phyloP scores from a whole-genome alignment of 2,113 vertebrate genomes.

The Strigops habroptila region DNA sequence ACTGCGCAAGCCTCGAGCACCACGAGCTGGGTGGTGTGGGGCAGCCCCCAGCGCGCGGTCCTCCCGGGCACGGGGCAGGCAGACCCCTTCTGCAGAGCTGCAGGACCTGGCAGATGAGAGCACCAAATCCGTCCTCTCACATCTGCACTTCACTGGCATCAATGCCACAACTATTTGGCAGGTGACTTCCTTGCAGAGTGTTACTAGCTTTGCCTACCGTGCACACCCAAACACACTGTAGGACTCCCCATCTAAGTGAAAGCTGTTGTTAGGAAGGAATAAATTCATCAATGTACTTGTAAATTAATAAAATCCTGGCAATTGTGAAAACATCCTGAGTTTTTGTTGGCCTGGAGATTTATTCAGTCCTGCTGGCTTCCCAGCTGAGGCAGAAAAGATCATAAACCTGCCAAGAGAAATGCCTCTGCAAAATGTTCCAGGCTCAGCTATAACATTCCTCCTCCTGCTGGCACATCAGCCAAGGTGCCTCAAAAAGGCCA shows the following conservation, averaged over 20 bases:
- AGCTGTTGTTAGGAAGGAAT: neutral
- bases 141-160: neutral
- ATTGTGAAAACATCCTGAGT: constrained; percentile 6
- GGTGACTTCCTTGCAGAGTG: neutral
- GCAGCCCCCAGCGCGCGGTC: neutral
- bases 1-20: neutral
- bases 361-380: constrained; percentile 33
- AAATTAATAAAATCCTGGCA: constrained; percentile 33
- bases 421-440: neutral
- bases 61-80: neutral
- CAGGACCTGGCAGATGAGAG: neutral
- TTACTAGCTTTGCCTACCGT: neutral
- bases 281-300: neutral
- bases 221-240: neutral
- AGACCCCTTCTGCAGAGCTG: neutral
- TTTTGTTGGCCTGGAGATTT: constrained; percentile 36
- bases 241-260: neutral
- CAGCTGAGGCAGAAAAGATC: constrained; percentile 37
- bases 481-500: neutral
- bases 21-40: neutral
- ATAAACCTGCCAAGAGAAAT: constrained; percentile 37
- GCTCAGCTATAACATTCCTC: neutral
- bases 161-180: neutral
- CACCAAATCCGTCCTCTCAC: neutral
- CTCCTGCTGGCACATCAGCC: neutral